Evolutionary conservation across 1,140 invertebrate species (phyloP).

Genomic region (Ooceraea biroi): DNA sequence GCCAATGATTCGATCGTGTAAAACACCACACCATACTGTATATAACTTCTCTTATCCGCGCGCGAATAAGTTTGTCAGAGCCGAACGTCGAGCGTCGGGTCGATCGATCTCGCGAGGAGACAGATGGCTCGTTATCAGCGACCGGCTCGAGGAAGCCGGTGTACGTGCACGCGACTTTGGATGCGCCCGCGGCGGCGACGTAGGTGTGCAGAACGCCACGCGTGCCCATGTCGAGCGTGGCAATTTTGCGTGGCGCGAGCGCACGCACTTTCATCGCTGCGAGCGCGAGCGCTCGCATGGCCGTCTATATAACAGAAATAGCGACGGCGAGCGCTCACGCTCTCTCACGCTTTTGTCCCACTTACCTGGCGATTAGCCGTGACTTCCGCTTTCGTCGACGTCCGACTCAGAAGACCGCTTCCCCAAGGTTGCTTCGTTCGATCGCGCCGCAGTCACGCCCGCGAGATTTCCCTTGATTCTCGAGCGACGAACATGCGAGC

Average conservation of each 20-base stretch:
- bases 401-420: constrained; percentile 78
- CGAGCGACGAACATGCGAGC: background rate
- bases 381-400: constrained; percentile 77
- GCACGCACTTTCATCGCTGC: constrained; percentile 8
- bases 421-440: constrained; percentile 73
- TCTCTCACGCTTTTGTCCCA: constrained; percentile 77
- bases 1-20: too few species aligned
- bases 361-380: constrained; percentile 75
- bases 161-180: background rate
- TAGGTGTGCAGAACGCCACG: constrained; percentile 26
- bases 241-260: constrained; percentile 3
- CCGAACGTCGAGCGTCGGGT: background rate
- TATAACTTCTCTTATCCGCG: too few species aligned
- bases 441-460: constrained; percentile 46
- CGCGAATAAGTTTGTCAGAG: background rate
- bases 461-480: constrained; percentile 16
- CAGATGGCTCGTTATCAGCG: constrained; percentile 39
- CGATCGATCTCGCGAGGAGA: background rate
- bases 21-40: too few species aligned
- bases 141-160: constrained; percentile 6
- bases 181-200: background rate
- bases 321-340: constrained; percentile 2
- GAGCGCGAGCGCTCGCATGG: background rate
- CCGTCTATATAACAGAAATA: constrained; percentile 30
- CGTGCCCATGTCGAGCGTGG: background rate